These are phyloP conservation scores for Harmothoe impar DNA, from an alignment of 2,888 invertebrate genomes.

Conservation along the genomic window DNA sequence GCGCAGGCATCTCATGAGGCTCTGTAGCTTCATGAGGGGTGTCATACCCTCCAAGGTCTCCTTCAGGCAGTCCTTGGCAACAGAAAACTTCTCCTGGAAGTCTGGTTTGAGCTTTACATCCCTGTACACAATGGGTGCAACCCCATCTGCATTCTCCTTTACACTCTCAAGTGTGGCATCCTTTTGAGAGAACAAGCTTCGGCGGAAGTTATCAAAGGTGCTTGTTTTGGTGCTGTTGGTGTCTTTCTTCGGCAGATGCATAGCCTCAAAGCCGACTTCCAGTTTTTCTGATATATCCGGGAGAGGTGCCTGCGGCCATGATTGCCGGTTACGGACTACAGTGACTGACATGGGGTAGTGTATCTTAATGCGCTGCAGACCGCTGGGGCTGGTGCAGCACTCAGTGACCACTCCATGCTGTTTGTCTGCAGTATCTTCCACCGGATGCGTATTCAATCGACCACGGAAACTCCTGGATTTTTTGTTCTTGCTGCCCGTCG, in stretches of 20 bases:
- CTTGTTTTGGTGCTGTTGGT: not conserved
- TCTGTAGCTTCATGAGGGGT: conserved; percentile 69
- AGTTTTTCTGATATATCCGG: not conserved
- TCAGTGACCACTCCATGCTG: not conserved
- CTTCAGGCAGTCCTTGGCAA: conserved; percentile 60
- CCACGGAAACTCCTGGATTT: conserved; percentile 9
- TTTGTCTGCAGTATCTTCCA: not conserved
- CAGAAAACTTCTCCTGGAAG: conserved; percentile 63
- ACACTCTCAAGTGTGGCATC: not conserved
- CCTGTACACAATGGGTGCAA: not conserved
- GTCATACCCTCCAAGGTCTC: conserved; percentile 59
- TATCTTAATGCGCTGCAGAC: conserved; percentile 54
- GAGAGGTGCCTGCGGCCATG: conserved; percentile 46
- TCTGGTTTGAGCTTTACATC: conserved; percentile 54
- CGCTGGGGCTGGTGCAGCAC: not conserved
- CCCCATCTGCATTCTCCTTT: not conserved
- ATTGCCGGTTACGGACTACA: conserved; percentile 59
- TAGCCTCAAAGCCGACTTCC: conserved; percentile 39
- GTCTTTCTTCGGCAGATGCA: not conserved
- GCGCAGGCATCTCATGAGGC: conserved; percentile 68
- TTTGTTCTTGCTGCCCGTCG: not conserved
- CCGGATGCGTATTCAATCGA: not conserved
- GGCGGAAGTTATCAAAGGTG: conserved; percentile 9
- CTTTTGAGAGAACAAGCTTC: conserved; percentile 2
- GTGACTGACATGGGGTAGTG: conserved; percentile 64